Base-by-base conservation (phyloP, 2,797 vertebrate genomes). In the Argya squamiceps region DNA sequence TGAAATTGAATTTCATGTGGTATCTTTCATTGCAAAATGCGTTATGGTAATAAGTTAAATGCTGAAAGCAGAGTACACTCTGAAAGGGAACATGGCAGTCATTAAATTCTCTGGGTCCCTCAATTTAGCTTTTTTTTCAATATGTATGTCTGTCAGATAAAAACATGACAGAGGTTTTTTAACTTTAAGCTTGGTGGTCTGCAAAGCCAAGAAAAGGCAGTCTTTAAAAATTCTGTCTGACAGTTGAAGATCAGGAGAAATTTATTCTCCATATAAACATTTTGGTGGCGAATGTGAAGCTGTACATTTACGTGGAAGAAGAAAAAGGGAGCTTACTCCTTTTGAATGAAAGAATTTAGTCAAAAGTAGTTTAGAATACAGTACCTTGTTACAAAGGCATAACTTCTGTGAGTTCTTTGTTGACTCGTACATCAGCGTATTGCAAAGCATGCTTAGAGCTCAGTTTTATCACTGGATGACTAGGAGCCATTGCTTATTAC, bases 11-110 rank as follows among this genome's bases (percentile, higher is more conserved):
- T 93, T 92, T 96, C 14, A 36, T 37, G 41, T 86, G 58, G 81
- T 56, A 84, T 49, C 52, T 92, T 90, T 84, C 44, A 46, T 69
- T 84, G 23, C 41, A 65, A 83, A 89, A 84, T 41, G 29, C n/a
- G 50, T 94, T 93, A 59, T 14, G 56, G 30, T 77, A 82, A 24
- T 83, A 84, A 92, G 52, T 84, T 87, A 89, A 93, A 94, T 83
- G 62, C 55, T 69, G 44, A 74, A 67, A 87, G 74, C 37, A 63
- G 23, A 76, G 55, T 41, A 81, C 36, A 41, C 11, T 94, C 63
- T 76, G 70, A 79, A 93, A 70, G 67, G 47, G 58, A 89, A 44
- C 34, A 6, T 13, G 20, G 22, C 47, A 88, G 27, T 65, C 19
- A 84, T 74, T 74, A 56, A 67, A 84, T 60, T 82, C 22, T 67